These are phyloP conservation scores for Berghia stephanieae DNA, from an alignment of 1,140 invertebrate genomes.

Conservation along the genomic window DNA sequence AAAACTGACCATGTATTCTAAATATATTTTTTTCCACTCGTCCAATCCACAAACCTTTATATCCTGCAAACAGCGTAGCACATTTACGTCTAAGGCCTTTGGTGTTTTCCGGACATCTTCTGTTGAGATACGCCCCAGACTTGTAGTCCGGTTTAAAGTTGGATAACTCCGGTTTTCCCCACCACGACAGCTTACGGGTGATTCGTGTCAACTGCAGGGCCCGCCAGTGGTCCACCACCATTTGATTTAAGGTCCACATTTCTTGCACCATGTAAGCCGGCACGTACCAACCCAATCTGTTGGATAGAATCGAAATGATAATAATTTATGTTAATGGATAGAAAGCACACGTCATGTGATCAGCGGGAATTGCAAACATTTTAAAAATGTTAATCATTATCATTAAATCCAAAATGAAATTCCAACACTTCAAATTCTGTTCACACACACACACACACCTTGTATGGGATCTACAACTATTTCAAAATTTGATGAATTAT, in stretches of 20 bases:
- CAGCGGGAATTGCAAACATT: no score
- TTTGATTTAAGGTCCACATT: constrained; percentile 42
- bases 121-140: constrained; percentile 28
- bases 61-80: constrained; percentile 69
- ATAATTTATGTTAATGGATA: no score
- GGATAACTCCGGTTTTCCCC: constrained; percentile 26
- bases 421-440: no score
- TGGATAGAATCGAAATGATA: constrained; percentile 9
- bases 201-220: constrained; percentile 43
- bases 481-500: no score
- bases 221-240: constrained; percentile 58
- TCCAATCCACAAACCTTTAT: constrained; percentile 67
- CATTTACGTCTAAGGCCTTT: constrained; percentile 38
- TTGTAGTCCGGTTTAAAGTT: constrained; percentile 10
- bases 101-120: constrained; percentile 34
- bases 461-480: no score
- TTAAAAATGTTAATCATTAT: no score
- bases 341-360: no score
- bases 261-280: constrained; percentile 60
- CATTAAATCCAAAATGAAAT: no score
- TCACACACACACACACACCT: no score
- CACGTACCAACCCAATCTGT: constrained; percentile 79
- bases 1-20: no score
- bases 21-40: no score
- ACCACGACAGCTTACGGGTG: constrained; percentile 40